Evolutionary conservation across 2,113 vertebrate species (phyloP).

Genomic region (Phaethon lepturus): DNA sequence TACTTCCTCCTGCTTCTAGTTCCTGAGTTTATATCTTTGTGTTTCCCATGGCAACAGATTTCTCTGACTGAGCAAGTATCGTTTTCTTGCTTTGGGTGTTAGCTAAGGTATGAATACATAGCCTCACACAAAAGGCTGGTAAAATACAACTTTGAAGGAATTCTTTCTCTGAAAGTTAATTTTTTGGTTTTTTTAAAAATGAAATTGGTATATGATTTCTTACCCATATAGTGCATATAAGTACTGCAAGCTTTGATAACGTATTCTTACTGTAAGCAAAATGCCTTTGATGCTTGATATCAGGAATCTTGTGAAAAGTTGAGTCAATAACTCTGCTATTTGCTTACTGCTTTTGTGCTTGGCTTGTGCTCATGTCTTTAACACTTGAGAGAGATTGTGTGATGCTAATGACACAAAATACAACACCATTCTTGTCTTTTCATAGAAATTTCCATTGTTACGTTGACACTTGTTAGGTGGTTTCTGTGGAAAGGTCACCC

Average conservation of each 20-base stretch:
- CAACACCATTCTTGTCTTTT: neutral
- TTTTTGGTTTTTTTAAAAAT: neutral
- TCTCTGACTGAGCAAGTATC: conserved; percentile 5
- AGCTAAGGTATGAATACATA: neutral
- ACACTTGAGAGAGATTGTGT: neutral
- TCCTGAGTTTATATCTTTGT: neutral
- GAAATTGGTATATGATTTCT: neutral
- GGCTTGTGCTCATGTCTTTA: neutral
- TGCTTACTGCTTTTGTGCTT: neutral
- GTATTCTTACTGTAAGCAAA: neutral
- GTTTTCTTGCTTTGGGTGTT: neutral
- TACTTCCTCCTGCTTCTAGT: neutral
- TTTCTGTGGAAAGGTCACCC: neutral
- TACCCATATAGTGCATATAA: neutral
- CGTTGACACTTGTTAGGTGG: neutral
- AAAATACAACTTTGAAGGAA: neutral
- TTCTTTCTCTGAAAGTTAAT: neutral
- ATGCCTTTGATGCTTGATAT: neutral
- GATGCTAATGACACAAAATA: neutral
- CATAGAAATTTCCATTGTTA: neutral
- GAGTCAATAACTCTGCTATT: neutral
- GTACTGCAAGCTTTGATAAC: neutral
- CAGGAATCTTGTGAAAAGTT: neutral
- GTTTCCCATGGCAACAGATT: conserved; percentile 56
- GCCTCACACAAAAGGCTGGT: neutral